Evolutionary conservation across 1,140 invertebrate genomes (phyloP), one percentile per base, ranked within the genome.

Genomic region (Heliconius himera): DNA sequence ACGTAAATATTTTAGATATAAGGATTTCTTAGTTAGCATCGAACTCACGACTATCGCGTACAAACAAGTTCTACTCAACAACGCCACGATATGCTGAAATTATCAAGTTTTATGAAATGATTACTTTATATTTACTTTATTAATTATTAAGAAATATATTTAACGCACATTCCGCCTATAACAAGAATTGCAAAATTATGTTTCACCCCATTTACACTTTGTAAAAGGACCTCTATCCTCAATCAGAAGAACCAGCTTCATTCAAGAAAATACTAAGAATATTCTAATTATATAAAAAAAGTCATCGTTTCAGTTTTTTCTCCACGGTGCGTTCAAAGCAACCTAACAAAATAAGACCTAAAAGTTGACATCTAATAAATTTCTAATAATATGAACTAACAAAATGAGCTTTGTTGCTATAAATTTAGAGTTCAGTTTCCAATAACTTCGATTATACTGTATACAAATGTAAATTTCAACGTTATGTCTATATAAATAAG

Each of bases 241-340:
- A 26, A 66, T 29, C 26, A 66, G 49, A 51, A 51, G 49, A 51
- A 51, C 26, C 1, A 29, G 26, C 26, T 66, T 66, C 60, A 66
- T 66, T 66, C 60, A 66, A 66, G 22, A 66, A 26, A 13, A 66
- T 66, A 26, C 60, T 66, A 29, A 66, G 60, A 66, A 66, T 66
- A 66, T 29, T 29, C 9, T 66, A 29, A 66, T 29, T 66, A 29
- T 29, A 66, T 26, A 26, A 66, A 66, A 54, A 60, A 60, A 22
- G 20, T n/a, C 26, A 56, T 22, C 60, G 26, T 26, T 29, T 60
- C 22, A 60, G 20, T 60, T 60, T 66, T 66, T 22, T 56, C 20
- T 66, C 16, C 26, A 66, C n/a, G 29, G 60, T 66, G 22, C 60
- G 9, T 66, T 66, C 60, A 29, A 66, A 3, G 26, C 3, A 26